Base-by-base conservation (phyloP, 2,888 invertebrate genomes). In the Tanaodytes sp. region DNA sequence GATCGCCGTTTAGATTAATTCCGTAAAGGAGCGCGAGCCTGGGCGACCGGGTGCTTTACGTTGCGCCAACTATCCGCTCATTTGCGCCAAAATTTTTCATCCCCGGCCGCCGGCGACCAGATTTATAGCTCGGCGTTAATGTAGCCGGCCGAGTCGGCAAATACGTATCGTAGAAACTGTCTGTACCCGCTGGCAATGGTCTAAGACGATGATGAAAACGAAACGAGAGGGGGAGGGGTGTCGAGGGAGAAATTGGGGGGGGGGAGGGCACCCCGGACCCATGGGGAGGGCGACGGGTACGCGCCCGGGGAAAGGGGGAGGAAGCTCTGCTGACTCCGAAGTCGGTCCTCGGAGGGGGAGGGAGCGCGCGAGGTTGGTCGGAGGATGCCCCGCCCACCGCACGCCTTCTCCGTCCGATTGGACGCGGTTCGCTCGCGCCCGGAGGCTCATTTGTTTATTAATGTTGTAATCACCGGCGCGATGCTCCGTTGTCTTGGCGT, bases 391-490 rank as follows among this genome's bases (percentile, higher is more conserved):
- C 84, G 83, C 84, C 84, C 78, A 73, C 67, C 73, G 74, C 73
- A 79, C 84, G 84, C 84, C 84, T 81, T 79, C 78, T 73, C 71
- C 54, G 49, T 52, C 73, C 76, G 71, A 84, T 84, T 84, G 84
- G 84, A 76, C 77, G 76, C 73, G 69, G 72, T 75, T 76, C 78
- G 77, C 80, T 80, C 81, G 81, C 82, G 82, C 83, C 80, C 80
- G 76, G 77, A 80, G 83, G 78, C 82, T 84, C 84, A 84, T 84
- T 84, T 84, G 84, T 84, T 84, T 84, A 84, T 84, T 84, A 84
- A 84, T 84, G 84, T 83, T 83, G 84, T 84, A 84, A 84, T 84
- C 84, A 84, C 79, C 78, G 79, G 82, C 78, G 78, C 78, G 81
- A 84, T 84, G 82, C 81, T 81, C 84, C 79, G 76, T 78, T 77